Conservation (phyloP, 2,113 vertebrate species). For the Saimiri boliviensis region DNA sequence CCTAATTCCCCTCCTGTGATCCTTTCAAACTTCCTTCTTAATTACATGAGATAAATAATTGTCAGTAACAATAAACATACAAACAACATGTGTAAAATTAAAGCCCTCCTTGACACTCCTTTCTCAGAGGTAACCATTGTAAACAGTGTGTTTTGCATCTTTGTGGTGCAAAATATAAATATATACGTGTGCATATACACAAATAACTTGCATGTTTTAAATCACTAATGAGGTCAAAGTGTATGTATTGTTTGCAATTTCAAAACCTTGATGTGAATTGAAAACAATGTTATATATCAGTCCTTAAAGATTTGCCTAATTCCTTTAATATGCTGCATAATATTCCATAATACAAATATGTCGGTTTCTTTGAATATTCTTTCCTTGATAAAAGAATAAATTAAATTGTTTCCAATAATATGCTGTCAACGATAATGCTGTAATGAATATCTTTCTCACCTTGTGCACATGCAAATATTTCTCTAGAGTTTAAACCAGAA, state of each 20-base stretch:
- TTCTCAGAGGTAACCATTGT: not conserved
- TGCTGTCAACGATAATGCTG: not conserved
- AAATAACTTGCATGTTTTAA: not conserved
- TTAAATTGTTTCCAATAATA: not conserved
- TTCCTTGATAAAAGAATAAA: not conserved
- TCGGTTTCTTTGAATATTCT: not conserved
- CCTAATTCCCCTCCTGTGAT: not conserved
- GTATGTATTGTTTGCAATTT: not conserved
- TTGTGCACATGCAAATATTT: not conserved
- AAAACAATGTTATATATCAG: not conserved
- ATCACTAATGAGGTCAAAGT: not conserved
- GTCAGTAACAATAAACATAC: not conserved
- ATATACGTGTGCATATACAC: not conserved
- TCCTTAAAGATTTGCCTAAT: not conserved
- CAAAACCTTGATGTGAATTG: not conserved
- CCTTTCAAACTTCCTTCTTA: not conserved
- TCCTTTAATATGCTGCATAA: not conserved
- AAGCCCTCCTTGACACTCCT: not conserved
- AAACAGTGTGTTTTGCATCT: fast-evolving
- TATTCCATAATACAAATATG: not conserved
- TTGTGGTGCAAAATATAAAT: fast-evolving
- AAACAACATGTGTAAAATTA: not conserved
- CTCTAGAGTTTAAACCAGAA: not conserved
- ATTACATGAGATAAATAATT: not conserved
- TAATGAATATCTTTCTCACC: not conserved